These are phyloP conservation scores for Rutpela maculata DNA, from an alignment of 2,888 invertebrate species.

Conservation along the genomic window DNA sequence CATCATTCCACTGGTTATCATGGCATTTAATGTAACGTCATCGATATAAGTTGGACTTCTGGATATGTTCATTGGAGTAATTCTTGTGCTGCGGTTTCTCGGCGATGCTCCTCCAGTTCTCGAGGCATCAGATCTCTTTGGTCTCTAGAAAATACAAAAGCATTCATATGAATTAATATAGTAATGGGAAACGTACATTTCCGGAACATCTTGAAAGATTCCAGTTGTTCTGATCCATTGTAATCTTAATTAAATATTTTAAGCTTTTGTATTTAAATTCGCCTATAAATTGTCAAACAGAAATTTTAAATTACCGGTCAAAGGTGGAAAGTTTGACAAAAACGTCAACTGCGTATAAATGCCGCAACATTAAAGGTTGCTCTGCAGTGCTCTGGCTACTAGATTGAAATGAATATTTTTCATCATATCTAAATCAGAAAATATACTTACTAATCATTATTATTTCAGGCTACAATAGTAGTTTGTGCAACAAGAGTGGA, in stretches of 20 bases:
- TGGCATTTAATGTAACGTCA: constrained; percentile 58
- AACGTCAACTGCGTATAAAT: constrained; percentile 41
- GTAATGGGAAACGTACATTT: constrained; percentile 38
- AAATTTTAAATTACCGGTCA: constrained; percentile 42
- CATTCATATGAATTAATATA: not conserved
- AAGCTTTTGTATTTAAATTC: constrained; percentile 9
- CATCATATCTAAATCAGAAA: too few species aligned
- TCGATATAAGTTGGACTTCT: constrained; percentile 58
- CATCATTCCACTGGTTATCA: constrained; percentile 57
- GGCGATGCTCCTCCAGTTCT: constrained; percentile 47
- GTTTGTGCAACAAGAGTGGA: too few species aligned
- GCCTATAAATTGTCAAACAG: constrained; percentile 40
- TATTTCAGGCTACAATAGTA: too few species aligned
- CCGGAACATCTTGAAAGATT: constrained; percentile 42
- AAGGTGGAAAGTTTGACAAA: constrained; percentile 50
- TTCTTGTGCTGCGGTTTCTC: constrained; percentile 47
- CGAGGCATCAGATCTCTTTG: constrained; percentile 49
- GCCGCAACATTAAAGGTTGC: not conserved
- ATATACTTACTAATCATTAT: too few species aligned
- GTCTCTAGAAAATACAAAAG: constrained; percentile 41
- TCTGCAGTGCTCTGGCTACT: not conserved
- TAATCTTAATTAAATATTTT: not conserved
- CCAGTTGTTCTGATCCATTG: constrained; percentile 54
- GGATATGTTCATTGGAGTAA: constrained; percentile 47
- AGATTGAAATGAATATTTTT: not conserved